These are phyloP conservation scores for Rutilus rutilus DNA, from an alignment of 2,113 vertebrate genomes.

Conservation along the genomic window DNA sequence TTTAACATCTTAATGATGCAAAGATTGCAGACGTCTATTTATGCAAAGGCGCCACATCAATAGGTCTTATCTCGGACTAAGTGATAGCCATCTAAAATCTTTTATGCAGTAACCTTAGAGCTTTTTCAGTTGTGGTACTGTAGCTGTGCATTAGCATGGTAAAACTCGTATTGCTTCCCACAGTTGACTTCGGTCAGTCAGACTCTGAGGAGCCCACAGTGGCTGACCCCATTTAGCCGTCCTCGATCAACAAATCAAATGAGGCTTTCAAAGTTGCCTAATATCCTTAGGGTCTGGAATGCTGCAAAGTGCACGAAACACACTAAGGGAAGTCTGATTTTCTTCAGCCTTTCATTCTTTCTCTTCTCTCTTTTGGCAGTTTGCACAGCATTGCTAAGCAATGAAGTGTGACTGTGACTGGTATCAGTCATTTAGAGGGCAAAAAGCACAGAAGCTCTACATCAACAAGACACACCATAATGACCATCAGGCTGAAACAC, in stretches of 20 bases:
- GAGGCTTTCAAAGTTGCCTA: conserved; percentile 10
- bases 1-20: not conserved
- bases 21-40: not conserved
- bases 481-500: not conserved
- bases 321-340: not conserved
- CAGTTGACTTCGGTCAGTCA: not conserved
- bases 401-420: conserved; percentile 21
- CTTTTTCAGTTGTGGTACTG: conserved; percentile 2
- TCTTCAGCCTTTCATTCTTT: not conserved
- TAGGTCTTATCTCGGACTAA: not conserved
- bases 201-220: not conserved
- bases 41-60: conserved; percentile 30
- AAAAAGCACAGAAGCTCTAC: not conserved
- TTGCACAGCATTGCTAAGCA: not conserved
- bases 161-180: conserved; percentile 2
- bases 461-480: not conserved
- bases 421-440: conserved; percentile 13
- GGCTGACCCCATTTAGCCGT: conserved; percentile 9
- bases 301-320: conserved; percentile 23
- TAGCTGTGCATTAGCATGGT: conserved; percentile 19
- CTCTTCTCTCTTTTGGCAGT: not conserved
- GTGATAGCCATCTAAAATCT: conserved; percentile 13
- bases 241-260: conserved; percentile 47
- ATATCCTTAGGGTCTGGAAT: conserved; percentile 30
- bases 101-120: conserved; percentile 11